A percentile compares a stretch with the other conserved stretches of the same genome.
These are phyloP conservation scores for Branchinecta lindahli DNA, from an alignment of 1,140 invertebrate species.

Conservation along the genomic window DNA sequence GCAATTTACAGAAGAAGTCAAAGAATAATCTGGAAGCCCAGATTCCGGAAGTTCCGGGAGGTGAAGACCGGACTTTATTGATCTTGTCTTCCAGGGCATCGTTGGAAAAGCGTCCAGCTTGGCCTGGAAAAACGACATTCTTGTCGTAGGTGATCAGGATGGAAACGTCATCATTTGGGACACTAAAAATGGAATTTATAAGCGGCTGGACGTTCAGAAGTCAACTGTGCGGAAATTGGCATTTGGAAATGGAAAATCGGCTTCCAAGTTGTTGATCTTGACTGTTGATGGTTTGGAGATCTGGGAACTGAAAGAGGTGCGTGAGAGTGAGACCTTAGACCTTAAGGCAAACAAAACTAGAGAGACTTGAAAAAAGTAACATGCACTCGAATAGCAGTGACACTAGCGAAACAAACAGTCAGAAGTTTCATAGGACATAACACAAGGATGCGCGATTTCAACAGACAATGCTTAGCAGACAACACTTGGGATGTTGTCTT, in stretches of 20 bases:
- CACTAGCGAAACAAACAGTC: no score
- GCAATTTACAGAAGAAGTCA: no score
- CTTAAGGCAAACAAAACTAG: slow-evolving; percentile 6
- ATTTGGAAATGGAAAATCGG: background rate
- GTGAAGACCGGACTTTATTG: no score
- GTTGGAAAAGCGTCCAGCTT: background rate
- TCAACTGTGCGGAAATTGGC: background rate
- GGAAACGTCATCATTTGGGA: slow-evolving; percentile 1
- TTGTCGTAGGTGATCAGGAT: background rate
- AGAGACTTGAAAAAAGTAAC: no score
- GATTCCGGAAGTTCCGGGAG: no score
- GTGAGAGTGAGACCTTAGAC: background rate
- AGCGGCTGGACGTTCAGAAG: background rate
- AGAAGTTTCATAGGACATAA: no score
- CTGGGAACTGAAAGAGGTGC: background rate
- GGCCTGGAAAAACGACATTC: background rate
- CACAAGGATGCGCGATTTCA: no score
- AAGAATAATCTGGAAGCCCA: no score
- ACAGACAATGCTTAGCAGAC: no score
- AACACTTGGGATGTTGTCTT: no score
- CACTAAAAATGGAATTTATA: background rate
- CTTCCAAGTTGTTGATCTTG: background rate
- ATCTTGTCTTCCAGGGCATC: background rate
- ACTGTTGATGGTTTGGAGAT: background rate
- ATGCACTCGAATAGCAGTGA: no score